Conservation (phyloP, 2,888 invertebrate genomes). For the Meteorus colon region DNA sequence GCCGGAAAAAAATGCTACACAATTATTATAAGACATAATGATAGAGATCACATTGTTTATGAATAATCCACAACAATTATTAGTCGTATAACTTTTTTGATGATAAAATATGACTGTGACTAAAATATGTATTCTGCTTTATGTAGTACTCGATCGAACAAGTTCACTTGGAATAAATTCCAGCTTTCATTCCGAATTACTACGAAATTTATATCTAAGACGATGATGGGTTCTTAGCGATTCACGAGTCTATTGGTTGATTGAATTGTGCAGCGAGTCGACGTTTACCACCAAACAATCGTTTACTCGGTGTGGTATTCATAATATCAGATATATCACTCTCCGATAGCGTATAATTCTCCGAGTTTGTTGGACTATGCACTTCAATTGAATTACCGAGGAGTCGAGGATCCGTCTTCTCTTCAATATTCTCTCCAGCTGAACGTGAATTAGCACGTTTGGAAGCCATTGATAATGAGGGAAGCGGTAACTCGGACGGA, state of each 20-base stretch:
- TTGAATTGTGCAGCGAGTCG: constrained; percentile 74
- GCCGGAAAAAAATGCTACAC: constrained; percentile 59
- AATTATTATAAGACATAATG: constrained; percentile 45
- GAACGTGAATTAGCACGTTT: constrained; percentile 55
- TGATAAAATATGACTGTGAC: constrained; percentile 6
- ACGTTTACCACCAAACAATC: constrained; percentile 69
- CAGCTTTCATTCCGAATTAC: not conserved
- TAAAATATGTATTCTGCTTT: not conserved
- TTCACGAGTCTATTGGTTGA: constrained; percentile 64
- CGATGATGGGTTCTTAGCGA: not conserved
- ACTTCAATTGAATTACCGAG: constrained; percentile 54
- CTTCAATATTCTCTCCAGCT: constrained; percentile 42
- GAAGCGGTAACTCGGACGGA: constrained; percentile 70
- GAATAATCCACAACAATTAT: constrained; percentile 30
- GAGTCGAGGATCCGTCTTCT: constrained; percentile 39
- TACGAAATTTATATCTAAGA: constrained; percentile 18
- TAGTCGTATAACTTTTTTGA: constrained; percentile 2
- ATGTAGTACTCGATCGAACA: not conserved
- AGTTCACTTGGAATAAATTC: not conserved
- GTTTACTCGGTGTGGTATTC: constrained; percentile 63
- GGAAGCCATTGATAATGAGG: constrained; percentile 66
- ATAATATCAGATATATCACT: constrained; percentile 33
- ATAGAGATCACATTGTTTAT: constrained; percentile 26
- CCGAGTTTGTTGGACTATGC: constrained; percentile 53
- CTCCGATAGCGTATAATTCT: constrained; percentile 48